A percentile compares a stretch with the other conserved stretches of the same genome.
These are phyloP conservation scores for Onychomys leucogaster DNA, from an alignment of 2,797 vertebrate species.

Conservation along the genomic window DNA sequence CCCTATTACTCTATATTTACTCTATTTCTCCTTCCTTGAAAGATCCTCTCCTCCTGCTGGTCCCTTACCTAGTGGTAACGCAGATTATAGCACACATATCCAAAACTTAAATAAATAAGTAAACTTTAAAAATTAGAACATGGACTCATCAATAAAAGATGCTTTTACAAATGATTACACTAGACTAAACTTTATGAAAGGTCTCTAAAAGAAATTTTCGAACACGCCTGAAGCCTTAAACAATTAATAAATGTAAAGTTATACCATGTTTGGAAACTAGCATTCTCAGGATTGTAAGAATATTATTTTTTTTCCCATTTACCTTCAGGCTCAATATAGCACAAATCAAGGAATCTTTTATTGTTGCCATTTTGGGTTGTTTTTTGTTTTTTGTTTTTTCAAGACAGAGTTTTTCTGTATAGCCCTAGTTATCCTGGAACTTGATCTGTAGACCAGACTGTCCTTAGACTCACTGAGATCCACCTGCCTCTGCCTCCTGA, in stretches of 20 bases:
- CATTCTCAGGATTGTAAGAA: neutral
- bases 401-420: neutral
- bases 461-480: neutral
- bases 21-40: neutral
- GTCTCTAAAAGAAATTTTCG: neutral
- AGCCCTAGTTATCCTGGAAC: neutral
- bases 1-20: neutral
- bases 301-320: neutral
- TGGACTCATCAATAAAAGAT: neutral
- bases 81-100: neutral
- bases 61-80: neutral
- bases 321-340: neutral
- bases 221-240: constrained; percentile 6
- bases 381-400: neutral
- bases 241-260: constrained; percentile 1
- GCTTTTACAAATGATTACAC: neutral
- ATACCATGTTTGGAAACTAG: neutral
- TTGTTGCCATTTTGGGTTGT: neutral
- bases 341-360: neutral
- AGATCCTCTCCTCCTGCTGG: neutral
- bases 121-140: neutral
- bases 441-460: neutral
- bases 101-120: neutral
- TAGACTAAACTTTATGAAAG: neutral
- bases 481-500: neutral